Evolutionary conservation across 1,140 invertebrate species (phyloP).

Genomic region (Pogonus chalceus): DNA sequence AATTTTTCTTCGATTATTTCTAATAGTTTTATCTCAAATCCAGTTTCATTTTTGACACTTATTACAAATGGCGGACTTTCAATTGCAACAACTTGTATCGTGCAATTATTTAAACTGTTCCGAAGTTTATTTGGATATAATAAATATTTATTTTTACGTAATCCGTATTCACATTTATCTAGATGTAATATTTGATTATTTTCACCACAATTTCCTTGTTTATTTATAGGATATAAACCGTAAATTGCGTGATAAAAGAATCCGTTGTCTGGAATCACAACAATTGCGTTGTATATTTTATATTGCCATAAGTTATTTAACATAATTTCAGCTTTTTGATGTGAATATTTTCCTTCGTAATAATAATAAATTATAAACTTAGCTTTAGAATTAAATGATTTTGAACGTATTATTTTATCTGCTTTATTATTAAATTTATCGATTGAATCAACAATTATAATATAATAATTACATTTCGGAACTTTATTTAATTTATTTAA

Average conservation of each 20-base stretch:
- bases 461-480: not conserved
- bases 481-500: not conserved
- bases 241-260: not conserved
- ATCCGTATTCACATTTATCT: not conserved
- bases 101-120: not conserved
- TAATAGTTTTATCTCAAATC: not conserved
- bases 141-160: not conserved
- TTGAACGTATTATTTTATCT: not conserved
- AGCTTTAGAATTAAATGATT: not conserved
- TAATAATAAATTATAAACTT: not conserved
- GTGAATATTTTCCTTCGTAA: not conserved
- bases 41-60: not conserved
- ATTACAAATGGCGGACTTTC: not conserved
- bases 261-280: not conserved
- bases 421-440: not conserved
- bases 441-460: not conserved
- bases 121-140: not conserved
- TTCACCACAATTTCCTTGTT: not conserved
- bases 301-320: not conserved
- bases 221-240: not conserved
- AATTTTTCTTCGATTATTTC: not conserved
- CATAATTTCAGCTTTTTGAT: not conserved
- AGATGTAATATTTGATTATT: not conserved
- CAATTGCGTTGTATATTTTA: not conserved
- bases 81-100: not conserved